Evolutionary conservation across 2,888 invertebrate genomes (phyloP).

Genomic region (Rutpela maculata): DNA sequence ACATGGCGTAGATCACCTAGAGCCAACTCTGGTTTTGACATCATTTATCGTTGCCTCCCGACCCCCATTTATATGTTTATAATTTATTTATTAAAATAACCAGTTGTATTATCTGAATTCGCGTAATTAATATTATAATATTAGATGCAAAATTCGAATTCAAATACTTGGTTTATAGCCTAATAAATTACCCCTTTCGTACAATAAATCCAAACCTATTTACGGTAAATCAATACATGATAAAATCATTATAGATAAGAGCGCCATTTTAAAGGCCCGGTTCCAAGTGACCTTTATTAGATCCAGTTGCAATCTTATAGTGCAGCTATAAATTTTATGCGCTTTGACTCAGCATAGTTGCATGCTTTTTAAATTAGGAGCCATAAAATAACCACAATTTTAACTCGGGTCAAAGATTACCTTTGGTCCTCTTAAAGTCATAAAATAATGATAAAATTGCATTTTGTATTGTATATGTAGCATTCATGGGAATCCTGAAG

Average conservation of each 20-base stretch:
- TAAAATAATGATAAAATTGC: conserved; percentile 50
- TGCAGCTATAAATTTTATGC: conserved; percentile 62
- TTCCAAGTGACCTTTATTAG: conserved; percentile 60
- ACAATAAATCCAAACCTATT: conserved; percentile 33
- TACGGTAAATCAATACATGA: conserved; percentile 60
- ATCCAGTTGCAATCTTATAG: conserved; percentile 62
- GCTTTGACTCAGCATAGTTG: conserved; percentile 61
- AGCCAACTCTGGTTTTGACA: too few relatives aligned
- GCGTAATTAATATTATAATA: background rate
- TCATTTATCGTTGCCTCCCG: too few relatives aligned
- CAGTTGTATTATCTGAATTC: background rate
- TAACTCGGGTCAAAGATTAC: conserved; percentile 54
- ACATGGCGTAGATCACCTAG: too few relatives aligned
- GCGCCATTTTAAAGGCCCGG: conserved; percentile 50
- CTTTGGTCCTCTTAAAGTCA: conserved; percentile 45
- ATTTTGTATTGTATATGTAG: conserved; percentile 34
- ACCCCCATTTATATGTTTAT: too few relatives aligned
- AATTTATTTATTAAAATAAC: too few relatives aligned
- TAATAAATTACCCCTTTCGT: conserved; percentile 16
- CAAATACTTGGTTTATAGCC: background rate
- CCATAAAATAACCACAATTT: conserved; percentile 62
- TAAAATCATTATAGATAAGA: conserved; percentile 60
- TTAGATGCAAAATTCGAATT: background rate
- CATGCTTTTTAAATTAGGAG: conserved; percentile 62
- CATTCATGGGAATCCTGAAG: background rate